Evolutionary conservation across 2,113 vertebrate species (phyloP), one percentile per base, ranked within the genome.

Genomic region (Gobio gobio): DNA sequence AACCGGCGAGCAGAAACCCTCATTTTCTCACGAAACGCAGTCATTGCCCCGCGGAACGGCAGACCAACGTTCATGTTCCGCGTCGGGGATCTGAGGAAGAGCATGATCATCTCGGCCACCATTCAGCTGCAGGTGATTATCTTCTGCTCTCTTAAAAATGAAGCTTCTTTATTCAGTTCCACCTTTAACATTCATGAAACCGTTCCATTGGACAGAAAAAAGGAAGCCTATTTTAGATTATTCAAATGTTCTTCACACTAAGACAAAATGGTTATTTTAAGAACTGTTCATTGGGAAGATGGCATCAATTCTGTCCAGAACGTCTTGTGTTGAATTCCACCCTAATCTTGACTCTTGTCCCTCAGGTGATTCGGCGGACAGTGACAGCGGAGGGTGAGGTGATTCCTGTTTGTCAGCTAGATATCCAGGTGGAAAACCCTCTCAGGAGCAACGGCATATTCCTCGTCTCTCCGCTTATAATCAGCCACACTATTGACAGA

Each of bases 21-120:
- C 75, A 96, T 96, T 89, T 96, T 96, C 91, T 96, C 95, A 76
- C 91, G 93, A 13, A 93, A 93, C 36, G 95, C 95, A 0, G 94
- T 96, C 78, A 93, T 96, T 7, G 93, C 95, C 1, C 92, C 91
- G 1, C 91, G 95, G 12, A 94, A 95, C 1, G 94, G 95, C 2
- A 93, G 93, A 2, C 94, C 94, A 0, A 93, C 94, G 4, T 93
- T 96, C 66, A 96, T 96, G 95, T 96, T 96, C 88, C 85, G 95
- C 0, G 90, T 96, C 0, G 95, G 95, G 40, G 95, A 96, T 89
- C 91, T 96, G 84, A 92, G 95, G 84, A 96, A 96, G 70, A 96
- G 95, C 40, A 96, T 96, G 95, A 96, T 96, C 90, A 96, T 96
- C 88, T 95, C 95, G 0, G 95, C 95, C 85, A 95, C 95, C 16